phyloP scores from a whole-genome alignment of 1,140 invertebrate species.

The Hyphantria cunea region DNA sequence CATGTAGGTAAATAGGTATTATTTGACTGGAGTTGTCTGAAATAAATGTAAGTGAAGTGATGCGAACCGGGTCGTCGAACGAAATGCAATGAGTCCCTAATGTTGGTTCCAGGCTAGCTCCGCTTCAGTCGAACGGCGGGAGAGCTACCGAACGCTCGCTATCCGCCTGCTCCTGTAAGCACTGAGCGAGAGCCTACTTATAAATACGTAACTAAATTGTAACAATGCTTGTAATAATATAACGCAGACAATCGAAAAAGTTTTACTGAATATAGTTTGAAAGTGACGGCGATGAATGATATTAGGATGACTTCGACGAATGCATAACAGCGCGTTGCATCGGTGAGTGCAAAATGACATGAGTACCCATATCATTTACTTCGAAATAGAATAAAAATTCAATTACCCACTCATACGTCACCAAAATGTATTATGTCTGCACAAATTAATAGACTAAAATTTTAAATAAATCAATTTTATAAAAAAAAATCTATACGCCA shows the following conservation, averaged over 20 bases:
- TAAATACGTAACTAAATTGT: conserved; percentile 7
- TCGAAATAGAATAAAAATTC: conserved; percentile 6
- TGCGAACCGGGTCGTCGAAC: conserved; percentile 53
- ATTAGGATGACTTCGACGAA: conserved; percentile 2
- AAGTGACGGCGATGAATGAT: conserved; percentile 5
- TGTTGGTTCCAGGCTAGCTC: conserved; percentile 48
- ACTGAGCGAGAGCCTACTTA: conserved; percentile 19
- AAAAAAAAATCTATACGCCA: too few relatives aligned
- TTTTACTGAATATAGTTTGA: conserved; percentile 9
- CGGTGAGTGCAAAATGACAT: conserved; percentile 27
- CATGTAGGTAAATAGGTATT: too few relatives aligned
- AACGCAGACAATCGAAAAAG: neutral
- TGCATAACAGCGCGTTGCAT: conserved; percentile 25
- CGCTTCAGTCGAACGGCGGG: conserved; percentile 45
- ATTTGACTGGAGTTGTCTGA: too few relatives aligned
- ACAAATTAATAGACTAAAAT: conserved; percentile 7
- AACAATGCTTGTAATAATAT: conserved; percentile 3
- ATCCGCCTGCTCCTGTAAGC: conserved; percentile 14
- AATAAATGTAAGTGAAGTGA: conserved; percentile 38
- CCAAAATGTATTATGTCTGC: neutral
- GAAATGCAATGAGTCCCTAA: conserved; percentile 54
- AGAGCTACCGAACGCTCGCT: conserved; percentile 49
- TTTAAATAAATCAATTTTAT: neutral
- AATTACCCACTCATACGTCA: conserved; percentile 4
- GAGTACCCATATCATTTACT: conserved; percentile 10